phyloP scores from a whole-genome alignment of 2,888 invertebrate species.

The Lumbricus terrestris region DNA sequence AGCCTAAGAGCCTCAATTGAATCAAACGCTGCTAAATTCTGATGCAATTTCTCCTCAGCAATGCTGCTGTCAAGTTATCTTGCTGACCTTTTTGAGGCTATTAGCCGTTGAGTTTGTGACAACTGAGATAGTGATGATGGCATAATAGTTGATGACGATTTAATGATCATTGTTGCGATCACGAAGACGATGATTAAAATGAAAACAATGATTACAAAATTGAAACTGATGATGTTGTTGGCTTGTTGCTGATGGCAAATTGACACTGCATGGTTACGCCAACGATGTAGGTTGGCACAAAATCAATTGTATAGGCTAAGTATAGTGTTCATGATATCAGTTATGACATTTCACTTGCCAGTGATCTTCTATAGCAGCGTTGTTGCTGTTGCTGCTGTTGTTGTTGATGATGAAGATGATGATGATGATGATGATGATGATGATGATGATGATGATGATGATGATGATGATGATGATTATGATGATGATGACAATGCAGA shows the following conservation, averaged over 20 bases:
- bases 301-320: too few species aligned
- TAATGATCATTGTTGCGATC: not conserved
- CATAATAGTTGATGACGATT: not conserved
- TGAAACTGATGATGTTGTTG: slow-evolving; percentile 14
- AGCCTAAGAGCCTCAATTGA: not conserved
- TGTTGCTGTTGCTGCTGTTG: slow-evolving; percentile 25
- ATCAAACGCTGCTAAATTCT: not conserved
- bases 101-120: not conserved
- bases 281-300: slow-evolving; percentile 19
- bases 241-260: slow-evolving; percentile 14
- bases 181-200: not conserved
- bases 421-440: not conserved
- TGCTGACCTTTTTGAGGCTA: not conserved
- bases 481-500: not conserved
- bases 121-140: not conserved
- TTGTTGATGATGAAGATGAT: not conserved
- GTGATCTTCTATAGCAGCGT: too few species aligned
- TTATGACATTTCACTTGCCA: too few species aligned
- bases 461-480: not conserved
- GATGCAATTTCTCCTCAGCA: not conserved
- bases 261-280: slow-evolving; percentile 20
- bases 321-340: too few species aligned
- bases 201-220: not conserved
- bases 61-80: not conserved
- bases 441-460: not conserved